Conservation (phyloP, 2,888 invertebrate species). For the Himalopsyche kuldschensis region DNA sequence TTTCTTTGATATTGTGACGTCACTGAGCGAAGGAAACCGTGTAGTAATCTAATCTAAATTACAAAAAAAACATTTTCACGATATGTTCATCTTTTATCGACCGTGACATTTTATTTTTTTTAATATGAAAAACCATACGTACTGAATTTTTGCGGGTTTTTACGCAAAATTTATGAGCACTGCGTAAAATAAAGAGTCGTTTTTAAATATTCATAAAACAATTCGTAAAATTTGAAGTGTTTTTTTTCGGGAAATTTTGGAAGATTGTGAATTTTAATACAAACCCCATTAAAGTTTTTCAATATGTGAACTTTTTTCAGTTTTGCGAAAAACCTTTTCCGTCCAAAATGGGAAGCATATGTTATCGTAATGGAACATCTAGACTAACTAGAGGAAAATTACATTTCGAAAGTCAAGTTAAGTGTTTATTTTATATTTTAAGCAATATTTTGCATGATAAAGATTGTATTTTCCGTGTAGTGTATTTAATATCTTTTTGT, state of each 20-base stretch:
- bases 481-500: no score
- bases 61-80: not conserved
- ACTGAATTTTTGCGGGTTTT: not conserved
- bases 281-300: no score
- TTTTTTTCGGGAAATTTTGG: not conserved
- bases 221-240: not conserved
- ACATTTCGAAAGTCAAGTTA: no score
- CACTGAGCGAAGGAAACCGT: not conserved
- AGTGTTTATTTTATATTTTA: no score
- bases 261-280: not conserved
- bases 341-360: no score
- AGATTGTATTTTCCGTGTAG: no score
- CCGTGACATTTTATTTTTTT: not conserved
- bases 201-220: not conserved
- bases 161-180: not conserved
- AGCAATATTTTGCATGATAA: no score
- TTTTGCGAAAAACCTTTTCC: no score
- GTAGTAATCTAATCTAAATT: not conserved
- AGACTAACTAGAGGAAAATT: no score
- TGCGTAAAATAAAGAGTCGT: not conserved
- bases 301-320: no score
- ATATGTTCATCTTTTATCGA: not conserved
- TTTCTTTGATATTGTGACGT: slow-evolving; percentile 9
- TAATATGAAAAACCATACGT: not conserved
- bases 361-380: no score